Evolutionary conservation across 2,888 invertebrate species (phyloP).

Genomic region (Bruchidius siliquastri): DNA sequence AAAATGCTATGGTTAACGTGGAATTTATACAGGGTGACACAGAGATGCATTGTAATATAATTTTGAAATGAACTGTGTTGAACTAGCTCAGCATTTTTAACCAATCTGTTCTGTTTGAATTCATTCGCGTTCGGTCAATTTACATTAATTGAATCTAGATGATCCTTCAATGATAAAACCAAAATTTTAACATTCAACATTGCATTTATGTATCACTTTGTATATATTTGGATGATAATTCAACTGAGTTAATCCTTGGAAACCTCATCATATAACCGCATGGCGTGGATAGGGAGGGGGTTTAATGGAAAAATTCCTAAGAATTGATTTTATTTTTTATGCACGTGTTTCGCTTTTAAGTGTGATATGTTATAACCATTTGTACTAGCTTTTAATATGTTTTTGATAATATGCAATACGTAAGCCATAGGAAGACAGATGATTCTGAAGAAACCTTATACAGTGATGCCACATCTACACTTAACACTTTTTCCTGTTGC

Average conservation of each 20-base stretch:
- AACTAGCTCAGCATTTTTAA: background rate
- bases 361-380: background rate
- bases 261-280: background rate
- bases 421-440: background rate
- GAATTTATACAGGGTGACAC: constrained; percentile 4
- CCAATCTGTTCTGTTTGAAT: too few species aligned
- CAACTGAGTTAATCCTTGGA: background rate
- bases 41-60: background rate
- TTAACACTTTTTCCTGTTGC: too few species aligned
- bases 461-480: background rate
- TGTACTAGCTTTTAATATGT: background rate
- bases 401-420: background rate
- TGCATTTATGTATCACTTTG: background rate
- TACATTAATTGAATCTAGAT: too few species aligned
- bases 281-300: background rate
- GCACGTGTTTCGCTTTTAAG: too few species aligned
- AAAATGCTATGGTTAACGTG: constrained; percentile 36
- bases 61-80: background rate
- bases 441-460: background rate
- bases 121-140: too few species aligned
- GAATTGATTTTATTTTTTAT: too few species aligned
- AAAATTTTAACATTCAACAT: too few species aligned
- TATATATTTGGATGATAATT: background rate
- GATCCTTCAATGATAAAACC: too few species aligned
- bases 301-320: background rate